A percentile compares a stretch with the other conserved stretches of the same genome.
These are phyloP conservation scores for Enteromius fasciolatus DNA, from an alignment of 2,797 vertebrate species.

Conservation along the genomic window DNA sequence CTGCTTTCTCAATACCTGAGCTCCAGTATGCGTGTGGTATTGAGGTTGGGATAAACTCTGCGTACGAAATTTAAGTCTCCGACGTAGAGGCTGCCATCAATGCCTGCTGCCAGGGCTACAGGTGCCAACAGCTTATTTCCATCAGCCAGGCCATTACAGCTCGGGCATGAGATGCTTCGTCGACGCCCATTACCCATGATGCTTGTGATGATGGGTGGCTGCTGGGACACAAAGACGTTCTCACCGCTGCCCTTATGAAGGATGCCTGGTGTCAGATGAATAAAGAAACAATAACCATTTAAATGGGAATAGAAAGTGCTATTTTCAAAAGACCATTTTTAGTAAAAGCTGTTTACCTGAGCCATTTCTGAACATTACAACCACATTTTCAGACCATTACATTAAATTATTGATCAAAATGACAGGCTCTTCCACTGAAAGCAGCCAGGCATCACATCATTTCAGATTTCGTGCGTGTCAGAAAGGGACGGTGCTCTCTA, in stretches of 20 bases:
- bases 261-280: constrained; percentile 80
- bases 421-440: constrained; percentile 34
- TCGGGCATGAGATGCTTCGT: constrained; percentile 97
- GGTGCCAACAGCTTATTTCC: constrained; percentile 98
- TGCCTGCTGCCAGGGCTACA: constrained; percentile 91
- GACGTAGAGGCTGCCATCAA: constrained; percentile 95
- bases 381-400: constrained; percentile 36
- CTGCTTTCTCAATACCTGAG: constrained; percentile 82
- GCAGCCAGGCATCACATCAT: constrained; percentile 29
- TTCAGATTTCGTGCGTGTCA: constrained; percentile 12
- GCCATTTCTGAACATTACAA: constrained; percentile 41
- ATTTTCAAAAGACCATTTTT: constrained; percentile 42
- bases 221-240: constrained; percentile 96
- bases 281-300: constrained; percentile 39
- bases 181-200: constrained; percentile 96
- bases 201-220: constrained; percentile 95
- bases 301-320: constrained; percentile 21
- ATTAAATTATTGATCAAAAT: constrained; percentile 40
- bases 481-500: constrained; percentile 8
- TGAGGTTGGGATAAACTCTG: constrained; percentile 94
- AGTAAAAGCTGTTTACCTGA: constrained; percentile 48
- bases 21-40: constrained; percentile 96
- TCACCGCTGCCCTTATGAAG: constrained; percentile 98
- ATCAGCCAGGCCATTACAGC: constrained; percentile 96
- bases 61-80: constrained; percentile 98